Percentiles rank a stretch among this genome's conserved stretches.
phyloP scores from a whole-genome alignment of 30 jellyfish, hydroid and myxozoan genomes.

The Clytia hemisphaerica region DNA sequence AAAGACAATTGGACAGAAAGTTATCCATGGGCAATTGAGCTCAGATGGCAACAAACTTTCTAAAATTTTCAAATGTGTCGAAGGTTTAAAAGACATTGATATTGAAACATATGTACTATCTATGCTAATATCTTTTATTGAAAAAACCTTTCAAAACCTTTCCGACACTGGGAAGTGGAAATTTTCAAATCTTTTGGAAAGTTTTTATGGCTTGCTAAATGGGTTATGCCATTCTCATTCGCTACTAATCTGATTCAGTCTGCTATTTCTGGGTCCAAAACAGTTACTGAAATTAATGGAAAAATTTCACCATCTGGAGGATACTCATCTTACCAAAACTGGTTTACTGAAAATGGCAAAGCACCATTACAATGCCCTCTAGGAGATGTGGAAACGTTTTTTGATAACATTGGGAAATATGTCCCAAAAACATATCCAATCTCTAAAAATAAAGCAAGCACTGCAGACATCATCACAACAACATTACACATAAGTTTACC shows the following conservation, averaged over 20 bases:
- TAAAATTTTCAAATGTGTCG: no score
- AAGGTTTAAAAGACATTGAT: no score
- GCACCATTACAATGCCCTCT: neutral
- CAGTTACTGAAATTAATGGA: neutral
- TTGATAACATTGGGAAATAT: constrained; percentile 2
- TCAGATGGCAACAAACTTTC: no score
- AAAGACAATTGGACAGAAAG: no score
- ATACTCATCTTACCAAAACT: neutral
- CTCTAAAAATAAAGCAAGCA: neutral
- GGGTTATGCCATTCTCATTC: neutral
- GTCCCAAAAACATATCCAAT: neutral
- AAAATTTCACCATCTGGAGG: neutral
- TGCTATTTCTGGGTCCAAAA: neutral
- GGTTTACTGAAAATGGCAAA: neutral
- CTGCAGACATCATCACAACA: neutral
- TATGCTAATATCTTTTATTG: no score
- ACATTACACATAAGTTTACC: neutral
- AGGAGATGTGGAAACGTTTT: constrained; percentile 2
- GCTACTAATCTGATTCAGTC: constrained; percentile 3
- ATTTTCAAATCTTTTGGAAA: no score
- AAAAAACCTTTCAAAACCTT: no score
- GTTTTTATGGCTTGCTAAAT: no score
- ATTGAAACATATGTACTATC: no score
- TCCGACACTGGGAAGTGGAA: no score
- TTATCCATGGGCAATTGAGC: no score